phyloP scores from a whole-genome alignment of 2,113 vertebrate genomes.

The Albula goreensis region DNA sequence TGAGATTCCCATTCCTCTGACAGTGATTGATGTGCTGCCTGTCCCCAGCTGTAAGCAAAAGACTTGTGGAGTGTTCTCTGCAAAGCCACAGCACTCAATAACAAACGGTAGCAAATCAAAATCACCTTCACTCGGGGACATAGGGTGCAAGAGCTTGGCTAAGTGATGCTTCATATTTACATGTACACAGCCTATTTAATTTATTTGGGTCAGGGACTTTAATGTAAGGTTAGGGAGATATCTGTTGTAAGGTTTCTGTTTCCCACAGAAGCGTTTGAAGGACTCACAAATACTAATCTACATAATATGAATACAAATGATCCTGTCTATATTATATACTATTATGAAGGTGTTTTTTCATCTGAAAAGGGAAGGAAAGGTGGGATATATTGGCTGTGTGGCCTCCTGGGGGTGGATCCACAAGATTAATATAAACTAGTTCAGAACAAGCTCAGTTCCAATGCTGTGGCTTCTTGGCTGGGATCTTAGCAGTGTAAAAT shows the following conservation, averaged over 20 bases:
- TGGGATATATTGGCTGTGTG: constrained; percentile 7
- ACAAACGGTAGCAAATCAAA: constrained; percentile 45
- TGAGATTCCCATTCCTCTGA: constrained; percentile 39
- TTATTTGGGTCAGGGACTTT: constrained; percentile 34
- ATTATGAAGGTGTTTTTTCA: constrained; percentile 29
- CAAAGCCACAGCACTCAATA: constrained; percentile 42
- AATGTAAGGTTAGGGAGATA: constrained; percentile 33
- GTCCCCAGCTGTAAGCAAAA: constrained; percentile 25
- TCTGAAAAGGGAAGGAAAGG: constrained; percentile 19
- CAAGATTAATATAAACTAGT: not conserved
- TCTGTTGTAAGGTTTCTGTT: constrained; percentile 27
- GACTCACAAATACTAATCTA: constrained; percentile 36
- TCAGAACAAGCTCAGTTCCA: not conserved
- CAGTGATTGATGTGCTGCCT: constrained; percentile 48
- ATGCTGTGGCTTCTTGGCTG: not conserved
- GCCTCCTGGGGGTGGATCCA: not conserved
- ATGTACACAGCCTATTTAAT: constrained; percentile 29
- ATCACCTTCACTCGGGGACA: constrained; percentile 35
- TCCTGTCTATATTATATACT: constrained; percentile 13
- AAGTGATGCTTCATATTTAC: constrained; percentile 41
- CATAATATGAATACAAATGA: constrained; percentile 44
- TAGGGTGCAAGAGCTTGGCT: constrained; percentile 27
- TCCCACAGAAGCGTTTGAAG: constrained; percentile 23
- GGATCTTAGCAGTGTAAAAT: not conserved
- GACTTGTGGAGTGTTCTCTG: constrained; percentile 28